Percentiles rank a stretch among this genome's conserved stretches.
Evolutionary conservation across 2,888 invertebrate species (phyloP).

Genomic region (Falcaria lacertinaria): DNA sequence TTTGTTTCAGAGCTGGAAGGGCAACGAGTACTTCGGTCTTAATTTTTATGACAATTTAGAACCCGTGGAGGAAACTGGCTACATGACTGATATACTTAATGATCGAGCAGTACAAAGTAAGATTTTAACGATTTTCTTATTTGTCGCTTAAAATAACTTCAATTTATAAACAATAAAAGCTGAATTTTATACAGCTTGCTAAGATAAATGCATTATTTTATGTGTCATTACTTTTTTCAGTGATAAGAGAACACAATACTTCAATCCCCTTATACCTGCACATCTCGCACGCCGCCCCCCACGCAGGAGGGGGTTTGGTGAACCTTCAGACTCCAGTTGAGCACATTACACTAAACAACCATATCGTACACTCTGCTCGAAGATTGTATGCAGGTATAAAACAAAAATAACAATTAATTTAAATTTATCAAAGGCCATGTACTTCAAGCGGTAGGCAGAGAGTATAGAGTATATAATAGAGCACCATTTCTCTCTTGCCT

Average conservation of each 20-base stretch:
- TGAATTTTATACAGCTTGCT: too few species aligned
- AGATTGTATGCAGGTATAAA: slow-evolving; percentile 84
- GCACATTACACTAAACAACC: slow-evolving; percentile 81
- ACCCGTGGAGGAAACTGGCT: slow-evolving; percentile 33
- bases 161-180: too few species aligned
- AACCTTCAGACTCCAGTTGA: slow-evolving; percentile 84
- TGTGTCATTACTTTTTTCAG: slow-evolving; percentile 35
- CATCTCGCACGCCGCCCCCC: slow-evolving; percentile 87
- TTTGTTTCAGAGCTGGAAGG: slow-evolving; percentile 34
- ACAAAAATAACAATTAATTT: too few species aligned
- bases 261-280: slow-evolving; percentile 86
- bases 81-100: slow-evolving; percentile 41
- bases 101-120: slow-evolving; percentile 35
- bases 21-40: slow-evolving; percentile 32
- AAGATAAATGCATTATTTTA: too few species aligned
- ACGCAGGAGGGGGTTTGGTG: slow-evolving; percentile 84
- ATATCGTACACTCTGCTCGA: slow-evolving; percentile 84
- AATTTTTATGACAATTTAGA: slow-evolving; percentile 37
- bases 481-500: too few species aligned
- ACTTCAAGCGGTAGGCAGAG: too few species aligned
- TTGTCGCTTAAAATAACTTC: too few species aligned
- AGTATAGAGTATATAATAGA: too few species aligned
- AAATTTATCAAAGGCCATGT: too few species aligned
- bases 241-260: slow-evolving; percentile 78
- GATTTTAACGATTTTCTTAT: slow-evolving; percentile 9